Base-by-base conservation (phyloP, 2,888 invertebrate genomes). In the Philopedon plagiatum region DNA sequence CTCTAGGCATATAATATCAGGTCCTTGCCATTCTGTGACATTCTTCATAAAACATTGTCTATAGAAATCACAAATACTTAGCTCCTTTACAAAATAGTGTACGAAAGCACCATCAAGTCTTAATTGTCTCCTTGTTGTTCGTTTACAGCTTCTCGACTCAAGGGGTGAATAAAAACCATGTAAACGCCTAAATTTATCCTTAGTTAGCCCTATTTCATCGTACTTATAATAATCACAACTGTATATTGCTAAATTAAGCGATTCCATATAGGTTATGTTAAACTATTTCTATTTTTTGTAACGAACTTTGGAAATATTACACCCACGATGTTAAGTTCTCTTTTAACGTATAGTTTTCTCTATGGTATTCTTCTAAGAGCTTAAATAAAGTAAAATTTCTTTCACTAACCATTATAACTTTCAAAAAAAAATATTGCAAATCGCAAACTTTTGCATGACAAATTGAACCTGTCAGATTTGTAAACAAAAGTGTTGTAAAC, bases 1-100 rank as follows among this genome's bases (percentile, higher is more conserved):
- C 67, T 87, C 83, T 44, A 93, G 66, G 23, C 76, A 13, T 37
- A 74, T 54, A n/a, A 54, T 8, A 54, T 71, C 58, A 51, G 72
- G 72, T 26, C 39, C 64, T 26, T 51, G 23, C 61, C 60, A 58
- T 34, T 4, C 19, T 8, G 26, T 15, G 15, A 68, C 11, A 51
- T 46, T 60, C 51, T 73, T 13, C 19, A 79, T 44, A 74, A 82
- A 79, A 70, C 71, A 63, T 29, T 51, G 66, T 58, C 81, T 75
- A 75, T 81, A 84, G 26, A 76, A 58, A 64, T 63, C 11, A 72
- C 82, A 82, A 49, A 76, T 41, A 26, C 66, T 57, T 13, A 84
- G 65, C 78, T 84, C 84, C 67, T 79, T 79, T 15, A 81, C 49
- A 56, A 86, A 78, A 76, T 83, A 84, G 64, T 84, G 77, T 19